Evolutionary conservation across 1,140 invertebrate genomes (phyloP).

Genomic region (Ceratina calcarata): DNA sequence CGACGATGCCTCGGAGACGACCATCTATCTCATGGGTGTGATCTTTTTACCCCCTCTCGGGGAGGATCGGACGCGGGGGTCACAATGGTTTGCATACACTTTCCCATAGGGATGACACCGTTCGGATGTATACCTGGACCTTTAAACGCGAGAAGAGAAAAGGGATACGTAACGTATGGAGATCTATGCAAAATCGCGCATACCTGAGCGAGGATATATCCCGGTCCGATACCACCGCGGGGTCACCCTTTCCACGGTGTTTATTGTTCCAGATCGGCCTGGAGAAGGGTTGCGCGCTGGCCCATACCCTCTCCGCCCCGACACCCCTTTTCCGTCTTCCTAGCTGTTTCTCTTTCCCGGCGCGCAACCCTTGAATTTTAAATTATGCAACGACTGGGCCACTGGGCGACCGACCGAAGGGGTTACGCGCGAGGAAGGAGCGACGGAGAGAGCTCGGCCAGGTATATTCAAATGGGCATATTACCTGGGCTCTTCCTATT

Average conservation of each 20-base stretch:
- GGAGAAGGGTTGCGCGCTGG: slow-evolving; percentile 62
- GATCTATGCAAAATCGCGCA: slow-evolving; percentile 79
- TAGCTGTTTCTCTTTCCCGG: slow-evolving; percentile 26
- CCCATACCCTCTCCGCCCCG: slow-evolving; percentile 46
- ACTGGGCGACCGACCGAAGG: slow-evolving; percentile 22
- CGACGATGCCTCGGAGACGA: slow-evolving; percentile 48
- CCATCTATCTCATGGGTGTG: slow-evolving; percentile 73
- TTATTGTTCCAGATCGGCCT: slow-evolving; percentile 75
- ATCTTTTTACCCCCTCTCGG: slow-evolving; percentile 61
- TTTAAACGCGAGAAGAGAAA: slow-evolving; percentile 67
- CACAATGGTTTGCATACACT: slow-evolving; percentile 80
- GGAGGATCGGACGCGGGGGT: slow-evolving; percentile 69
- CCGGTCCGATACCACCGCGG: slow-evolving; percentile 57
- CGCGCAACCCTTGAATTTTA: slow-evolving; percentile 71
- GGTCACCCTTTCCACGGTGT: slow-evolving; percentile 63
- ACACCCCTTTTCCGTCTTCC: slow-evolving; percentile 40
- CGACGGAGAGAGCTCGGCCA: slow-evolving; percentile 51
- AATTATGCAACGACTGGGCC: slow-evolving; percentile 75
- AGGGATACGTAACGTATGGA: slow-evolving; percentile 76
- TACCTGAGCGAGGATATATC: slow-evolving; percentile 73
- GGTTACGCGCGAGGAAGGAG: slow-evolving; percentile 2
- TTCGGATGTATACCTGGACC: slow-evolving; percentile 68
- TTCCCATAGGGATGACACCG: slow-evolving; percentile 80
- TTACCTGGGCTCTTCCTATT: slow-evolving; percentile 78
- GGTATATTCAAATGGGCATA: slow-evolving; percentile 76